These are phyloP conservation scores for Tricholaema leucomelas DNA, from an alignment of 2,113 vertebrate genomes.

Conservation along the genomic window DNA sequence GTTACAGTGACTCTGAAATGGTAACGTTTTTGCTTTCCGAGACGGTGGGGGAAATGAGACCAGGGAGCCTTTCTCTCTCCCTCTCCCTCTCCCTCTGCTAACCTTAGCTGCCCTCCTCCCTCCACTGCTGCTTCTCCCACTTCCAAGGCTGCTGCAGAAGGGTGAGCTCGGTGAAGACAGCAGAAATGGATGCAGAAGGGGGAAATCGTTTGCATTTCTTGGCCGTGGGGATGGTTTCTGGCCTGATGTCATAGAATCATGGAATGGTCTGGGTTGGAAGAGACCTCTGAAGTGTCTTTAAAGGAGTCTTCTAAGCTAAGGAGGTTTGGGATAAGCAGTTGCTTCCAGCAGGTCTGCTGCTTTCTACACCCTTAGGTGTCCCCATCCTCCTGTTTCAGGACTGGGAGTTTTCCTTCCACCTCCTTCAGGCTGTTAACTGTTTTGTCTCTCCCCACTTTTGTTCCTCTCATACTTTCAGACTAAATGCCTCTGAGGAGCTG, in stretches of 20 bases:
- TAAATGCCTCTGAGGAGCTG: too few relatives aligned
- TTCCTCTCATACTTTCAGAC: too few relatives aligned
- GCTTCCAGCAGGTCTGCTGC: too few relatives aligned
- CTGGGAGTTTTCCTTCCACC: too few relatives aligned
- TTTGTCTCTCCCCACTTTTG: too few relatives aligned
- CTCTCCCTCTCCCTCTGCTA: slow-evolving; percentile 77
- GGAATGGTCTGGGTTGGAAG: too few relatives aligned
- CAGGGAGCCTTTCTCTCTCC: slow-evolving; percentile 59
- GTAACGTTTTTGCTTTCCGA: slow-evolving; percentile 82
- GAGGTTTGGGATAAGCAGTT: too few relatives aligned
- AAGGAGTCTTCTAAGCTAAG: too few relatives aligned
- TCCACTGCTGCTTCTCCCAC: slow-evolving; percentile 67
- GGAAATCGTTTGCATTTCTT: not conserved
- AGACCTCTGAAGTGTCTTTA: too few relatives aligned
- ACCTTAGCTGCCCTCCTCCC: slow-evolving; percentile 79
- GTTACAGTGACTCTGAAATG: slow-evolving; percentile 99
- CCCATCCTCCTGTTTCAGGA: too few relatives aligned
- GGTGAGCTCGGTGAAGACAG: slow-evolving; percentile 57
- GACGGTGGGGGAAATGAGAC: not conserved
- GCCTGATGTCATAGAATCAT: not conserved
- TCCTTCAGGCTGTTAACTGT: too few relatives aligned
- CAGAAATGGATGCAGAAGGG: not conserved
- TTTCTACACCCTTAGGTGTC: too few relatives aligned
- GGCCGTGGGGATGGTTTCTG: not conserved
- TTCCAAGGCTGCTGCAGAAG: slow-evolving; percentile 47